phyloP scores from a whole-genome alignment of 2,113 vertebrate genomes.

The Heterotis niloticus region DNA sequence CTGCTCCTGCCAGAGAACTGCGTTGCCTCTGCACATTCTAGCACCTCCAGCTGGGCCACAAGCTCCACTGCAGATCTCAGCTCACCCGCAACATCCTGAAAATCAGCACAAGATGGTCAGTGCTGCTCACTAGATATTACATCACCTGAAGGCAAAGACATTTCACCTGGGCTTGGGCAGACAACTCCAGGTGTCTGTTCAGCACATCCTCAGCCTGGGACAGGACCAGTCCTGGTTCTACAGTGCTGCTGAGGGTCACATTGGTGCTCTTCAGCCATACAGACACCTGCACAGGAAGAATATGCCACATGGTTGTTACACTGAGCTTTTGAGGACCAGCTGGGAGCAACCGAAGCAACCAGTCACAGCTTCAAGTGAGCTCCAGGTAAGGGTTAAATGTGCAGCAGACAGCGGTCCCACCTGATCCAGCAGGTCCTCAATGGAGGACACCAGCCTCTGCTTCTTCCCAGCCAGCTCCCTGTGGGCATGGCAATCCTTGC shows the following conservation, averaged over 20 bases:
- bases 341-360: neutral
- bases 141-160: neutral
- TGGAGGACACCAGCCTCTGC: constrained; percentile 54
- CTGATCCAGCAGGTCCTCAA: constrained; percentile 70
- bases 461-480: constrained; percentile 59
- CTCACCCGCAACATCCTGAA: constrained; percentile 64
- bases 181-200: constrained; percentile 67
- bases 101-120: constrained; percentile 16
- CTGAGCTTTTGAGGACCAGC: neutral
- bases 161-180: constrained; percentile 70
- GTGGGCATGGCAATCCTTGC: constrained; percentile 52
- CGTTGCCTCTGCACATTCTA: constrained; percentile 50
- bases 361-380: neutral
- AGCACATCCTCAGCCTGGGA: constrained; percentile 64
- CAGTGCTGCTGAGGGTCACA: constrained; percentile 47
- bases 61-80: constrained; percentile 62
- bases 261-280: constrained; percentile 60
- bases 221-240: constrained; percentile 54
- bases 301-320: neutral
- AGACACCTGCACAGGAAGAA: constrained; percentile 54
- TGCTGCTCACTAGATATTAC: neutral
- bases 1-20: constrained; percentile 55
- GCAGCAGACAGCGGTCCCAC: constrained; percentile 49
- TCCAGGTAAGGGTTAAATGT: neutral
- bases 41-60: constrained; percentile 60